Conservation (phyloP, 1,140 invertebrate genomes). For the Cyclina sinensis region DNA sequence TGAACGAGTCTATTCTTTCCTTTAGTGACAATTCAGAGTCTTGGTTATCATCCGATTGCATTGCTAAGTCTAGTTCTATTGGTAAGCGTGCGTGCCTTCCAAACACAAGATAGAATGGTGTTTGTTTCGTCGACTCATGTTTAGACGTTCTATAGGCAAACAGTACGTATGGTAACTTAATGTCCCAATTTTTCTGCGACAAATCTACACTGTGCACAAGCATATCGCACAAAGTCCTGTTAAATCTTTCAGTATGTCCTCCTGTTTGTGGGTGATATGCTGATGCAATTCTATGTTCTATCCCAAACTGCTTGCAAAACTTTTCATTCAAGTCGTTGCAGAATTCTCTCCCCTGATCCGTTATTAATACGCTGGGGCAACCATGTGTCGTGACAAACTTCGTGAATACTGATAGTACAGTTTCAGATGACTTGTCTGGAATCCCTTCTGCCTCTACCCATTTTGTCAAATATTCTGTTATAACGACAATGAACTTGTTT, state of each 20-base stretch:
- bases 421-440: conserved; percentile 21
- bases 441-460: conserved; percentile 32
- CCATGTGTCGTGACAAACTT: conserved; percentile 49
- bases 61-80: conserved; percentile 14
- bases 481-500: conserved; percentile 12
- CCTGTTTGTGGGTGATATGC: conserved; percentile 71
- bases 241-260: conserved; percentile 73
- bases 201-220: conserved; percentile 47
- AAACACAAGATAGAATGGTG: conserved; percentile 59
- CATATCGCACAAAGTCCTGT: conserved; percentile 67
- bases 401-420: background rate
- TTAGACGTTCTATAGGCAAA: conserved; percentile 57
- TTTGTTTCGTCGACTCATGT: conserved; percentile 51
- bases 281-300: conserved; percentile 64
- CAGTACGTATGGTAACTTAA: conserved; percentile 44
- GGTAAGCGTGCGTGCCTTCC: conserved; percentile 55
- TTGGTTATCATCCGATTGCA: background rate
- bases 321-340: conserved; percentile 59
- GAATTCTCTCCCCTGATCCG: conserved; percentile 47
- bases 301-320: conserved; percentile 64
- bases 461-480: conserved; percentile 43
- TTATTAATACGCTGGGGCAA: conserved; percentile 5
- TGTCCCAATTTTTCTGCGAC: no score
- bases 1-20: background rate
- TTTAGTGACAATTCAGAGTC: background rate